Evolutionary conservation across 2,888 invertebrate genomes (phyloP), one percentile per base, ranked within the genome.

Genomic region (Metopia argyrocephala): DNA sequence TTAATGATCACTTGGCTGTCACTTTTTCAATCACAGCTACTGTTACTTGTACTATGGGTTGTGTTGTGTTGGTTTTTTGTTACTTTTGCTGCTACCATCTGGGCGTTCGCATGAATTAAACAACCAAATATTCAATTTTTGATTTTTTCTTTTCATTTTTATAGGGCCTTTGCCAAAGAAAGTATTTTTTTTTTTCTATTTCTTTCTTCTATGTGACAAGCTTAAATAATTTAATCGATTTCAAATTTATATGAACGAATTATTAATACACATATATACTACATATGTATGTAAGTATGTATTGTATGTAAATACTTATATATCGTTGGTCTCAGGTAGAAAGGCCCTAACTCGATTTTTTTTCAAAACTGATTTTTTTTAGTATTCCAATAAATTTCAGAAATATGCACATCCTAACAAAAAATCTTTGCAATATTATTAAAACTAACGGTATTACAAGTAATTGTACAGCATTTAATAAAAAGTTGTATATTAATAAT

Each of bases 151-250:
- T 52, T 78, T 71, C 21, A 59, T 46, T 66, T 64, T 46, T n/a
- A 73, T 73, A 46, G n/a, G 28, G 21, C 62, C 18, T 46, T 45
- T 52, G 76, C 81, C 81, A 78, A 81, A 78, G 81, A 81, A 81
- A 81, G 81, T 81, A 15, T 66, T 50, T 75, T 71, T 52, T 70
- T 78, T 38, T 46, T 6, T 27, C 46, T 66, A 7, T 56, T 71
- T 70, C 21, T 50, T 64, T 70, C 28, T 20, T 68, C 61, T 50
- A 75, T 81, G 81, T 81, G 81, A 81, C 66, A 70, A 28, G 81
- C 64, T 45, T 81, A 52, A 61, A 78, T 75, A 81, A 81, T 78
- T 81, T 75, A 54, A 12, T 54, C 50, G 46, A 74, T 70, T 65
- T 74, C 18, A 74, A 64, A 74, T 65, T 46, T 5, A 57, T 3